phyloP scores from a whole-genome alignment of 2,888 invertebrate genomes.

The Cephalotes varians region DNA sequence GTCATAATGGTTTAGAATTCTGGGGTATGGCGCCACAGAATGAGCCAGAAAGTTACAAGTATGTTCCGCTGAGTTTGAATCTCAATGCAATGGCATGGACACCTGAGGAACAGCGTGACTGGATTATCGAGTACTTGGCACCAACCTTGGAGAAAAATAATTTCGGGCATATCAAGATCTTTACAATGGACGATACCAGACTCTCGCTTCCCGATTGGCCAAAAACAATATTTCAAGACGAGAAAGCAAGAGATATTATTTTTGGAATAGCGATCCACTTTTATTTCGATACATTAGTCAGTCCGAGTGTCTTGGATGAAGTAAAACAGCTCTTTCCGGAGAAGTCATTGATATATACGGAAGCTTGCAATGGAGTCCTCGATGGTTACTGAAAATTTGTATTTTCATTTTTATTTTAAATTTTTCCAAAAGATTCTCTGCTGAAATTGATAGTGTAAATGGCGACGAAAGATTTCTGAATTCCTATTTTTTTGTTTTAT shows the following conservation, averaged over 20 bases:
- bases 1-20: slow-evolving; percentile 88
- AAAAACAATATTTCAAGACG: background rate
- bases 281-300: slow-evolving; percentile 90
- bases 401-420: background rate
- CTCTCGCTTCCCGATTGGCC: slow-evolving; percentile 89
- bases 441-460: background rate
- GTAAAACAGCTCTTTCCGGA: slow-evolving; percentile 89
- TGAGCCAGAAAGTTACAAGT: slow-evolving; percentile 88
- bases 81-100: slow-evolving; percentile 90
- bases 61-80: slow-evolving; percentile 87
- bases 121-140: slow-evolving; percentile 91
- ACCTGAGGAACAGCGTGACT: slow-evolving; percentile 88
- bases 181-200: slow-evolving; percentile 93
- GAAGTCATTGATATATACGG: slow-evolving; percentile 92
- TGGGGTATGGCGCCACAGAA: slow-evolving; percentile 96
- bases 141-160: slow-evolving; percentile 89
- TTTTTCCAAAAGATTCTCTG: background rate
- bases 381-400: slow-evolving; percentile 3
- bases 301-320: slow-evolving; percentile 87
- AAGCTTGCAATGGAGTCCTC: slow-evolving; percentile 90
- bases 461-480: background rate
- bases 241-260: slow-evolving; percentile 79
- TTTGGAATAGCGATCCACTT: slow-evolving; percentile 94
- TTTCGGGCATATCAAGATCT: slow-evolving; percentile 89
- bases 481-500: background rate